Percentiles rank a stretch among this genome's conserved stretches.
These are phyloP conservation scores for Xyrichtys novacula DNA, from an alignment of 2,797 vertebrate genomes.

Conservation along the genomic window DNA sequence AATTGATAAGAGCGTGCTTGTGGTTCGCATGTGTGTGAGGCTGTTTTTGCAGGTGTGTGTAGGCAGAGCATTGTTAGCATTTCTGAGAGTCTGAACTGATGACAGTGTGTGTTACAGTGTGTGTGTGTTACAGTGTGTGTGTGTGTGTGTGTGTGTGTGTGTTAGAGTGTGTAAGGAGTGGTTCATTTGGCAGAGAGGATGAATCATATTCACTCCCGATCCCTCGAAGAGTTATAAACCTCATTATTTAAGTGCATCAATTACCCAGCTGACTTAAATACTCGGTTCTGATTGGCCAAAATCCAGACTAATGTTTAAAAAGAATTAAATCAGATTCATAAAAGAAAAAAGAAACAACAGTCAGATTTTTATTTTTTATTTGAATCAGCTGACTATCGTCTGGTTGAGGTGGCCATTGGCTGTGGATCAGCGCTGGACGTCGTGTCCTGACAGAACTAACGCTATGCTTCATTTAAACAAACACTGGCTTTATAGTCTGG, in stretches of 20 bases:
- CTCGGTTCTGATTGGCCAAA: too few relatives aligned
- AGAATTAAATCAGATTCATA: too few relatives aligned
- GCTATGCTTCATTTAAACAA: too few relatives aligned
- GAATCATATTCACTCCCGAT: background rate
- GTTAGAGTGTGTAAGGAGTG: background rate
- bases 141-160: background rate
- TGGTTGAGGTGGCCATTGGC: too few relatives aligned
- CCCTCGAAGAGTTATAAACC: background rate
- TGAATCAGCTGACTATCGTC: too few relatives aligned
- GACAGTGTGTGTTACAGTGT: background rate
- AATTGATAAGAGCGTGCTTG: constrained; percentile 43
- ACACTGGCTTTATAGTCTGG: too few relatives aligned
- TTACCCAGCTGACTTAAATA: too few relatives aligned
- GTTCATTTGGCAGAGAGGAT: background rate
- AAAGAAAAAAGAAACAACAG: too few relatives aligned
- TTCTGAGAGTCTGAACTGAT: constrained; percentile 12
- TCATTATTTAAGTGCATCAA: background rate
- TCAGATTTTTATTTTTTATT: too few relatives aligned
- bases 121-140: background rate
- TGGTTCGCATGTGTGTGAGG: constrained; percentile 1
- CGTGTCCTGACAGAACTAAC: too few relatives aligned
- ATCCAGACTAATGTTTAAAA: too few relatives aligned
- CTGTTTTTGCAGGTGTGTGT: constrained; percentile 37
- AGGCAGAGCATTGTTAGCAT: constrained; percentile 16
- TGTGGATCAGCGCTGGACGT: too few relatives aligned